Evolutionary conservation across 2,888 invertebrate genomes (phyloP).

Genomic region (Xestia ashworthii): DNA sequence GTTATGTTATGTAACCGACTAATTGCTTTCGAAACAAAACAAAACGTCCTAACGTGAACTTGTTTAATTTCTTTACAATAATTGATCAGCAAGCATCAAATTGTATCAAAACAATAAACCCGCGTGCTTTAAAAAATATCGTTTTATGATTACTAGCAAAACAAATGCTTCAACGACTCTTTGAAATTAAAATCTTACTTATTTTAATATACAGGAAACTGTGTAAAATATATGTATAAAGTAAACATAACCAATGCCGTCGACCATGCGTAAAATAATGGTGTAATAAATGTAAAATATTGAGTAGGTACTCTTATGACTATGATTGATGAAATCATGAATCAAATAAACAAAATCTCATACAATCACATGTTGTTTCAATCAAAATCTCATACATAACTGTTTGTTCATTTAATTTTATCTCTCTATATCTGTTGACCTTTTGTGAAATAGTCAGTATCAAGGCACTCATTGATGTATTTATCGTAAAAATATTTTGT

Average conservation of each 20-base stretch:
- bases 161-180: constrained; percentile 5
- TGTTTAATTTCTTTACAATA: background rate
- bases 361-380: background rate
- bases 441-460: constrained; percentile 39
- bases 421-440: constrained; percentile 60
- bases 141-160: no score
- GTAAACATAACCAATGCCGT: constrained; percentile 20
- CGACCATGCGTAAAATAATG: constrained; percentile 6
- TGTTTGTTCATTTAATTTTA: constrained; percentile 45
- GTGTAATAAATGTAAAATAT: constrained; percentile 15
- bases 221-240: background rate
- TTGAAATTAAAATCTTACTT: background rate
- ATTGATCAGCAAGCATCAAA: background rate
- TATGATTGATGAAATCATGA: constrained; percentile 22
- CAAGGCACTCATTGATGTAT: constrained; percentile 39
- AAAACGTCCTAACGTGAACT: constrained; percentile 4
- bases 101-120: background rate
- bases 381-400: background rate
- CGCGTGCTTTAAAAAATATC: background rate
- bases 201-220: background rate
- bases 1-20: constrained; percentile 12
- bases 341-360: constrained; percentile 24
- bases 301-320: background rate
- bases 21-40: constrained; percentile 3
- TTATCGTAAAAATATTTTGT: constrained; percentile 24